These are phyloP conservation scores for Exaiptasia diaphana DNA, from an alignment of 64 coral and sea anemone species.

Conservation along the genomic window DNA sequence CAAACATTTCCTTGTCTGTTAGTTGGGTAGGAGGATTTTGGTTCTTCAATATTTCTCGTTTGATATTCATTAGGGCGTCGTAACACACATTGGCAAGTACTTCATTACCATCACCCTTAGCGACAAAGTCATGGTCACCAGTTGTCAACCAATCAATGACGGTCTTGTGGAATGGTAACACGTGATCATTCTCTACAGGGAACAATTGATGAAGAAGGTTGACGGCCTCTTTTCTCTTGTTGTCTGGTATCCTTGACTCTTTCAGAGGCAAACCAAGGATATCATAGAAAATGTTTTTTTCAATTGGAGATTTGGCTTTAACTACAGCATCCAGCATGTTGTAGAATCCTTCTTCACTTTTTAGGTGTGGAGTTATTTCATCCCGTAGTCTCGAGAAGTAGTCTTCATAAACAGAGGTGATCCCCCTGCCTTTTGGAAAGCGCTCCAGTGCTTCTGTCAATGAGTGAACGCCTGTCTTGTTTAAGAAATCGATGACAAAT, in stretches of 20 bases:
- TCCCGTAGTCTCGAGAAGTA: background rate
- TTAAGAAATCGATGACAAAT: background rate
- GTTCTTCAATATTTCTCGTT: background rate
- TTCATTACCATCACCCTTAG: background rate
- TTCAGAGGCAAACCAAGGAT: background rate
- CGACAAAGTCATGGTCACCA: too few relatives aligned
- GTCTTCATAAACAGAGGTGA: background rate
- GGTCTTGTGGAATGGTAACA: conserved; percentile 30
- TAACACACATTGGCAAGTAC: background rate
- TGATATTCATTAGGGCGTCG: background rate
- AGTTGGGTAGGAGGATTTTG: too few relatives aligned
- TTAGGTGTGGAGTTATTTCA: background rate
- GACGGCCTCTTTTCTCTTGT: background rate
- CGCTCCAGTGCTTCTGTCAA: background rate
- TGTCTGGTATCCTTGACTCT: background rate
- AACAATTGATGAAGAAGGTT: background rate
- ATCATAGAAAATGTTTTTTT: background rate
- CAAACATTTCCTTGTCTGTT: background rate
- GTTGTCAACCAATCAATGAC: conserved; percentile 28
- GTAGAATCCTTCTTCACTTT: background rate
- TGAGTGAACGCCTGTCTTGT: background rate
- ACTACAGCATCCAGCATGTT: conserved; percentile 6
- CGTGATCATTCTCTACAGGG: background rate
- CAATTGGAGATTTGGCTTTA: conserved; percentile 4
- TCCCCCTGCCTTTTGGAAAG: background rate